Base-by-base conservation (phyloP, 1,140 invertebrate species). In the Holotrichia oblita region DNA sequence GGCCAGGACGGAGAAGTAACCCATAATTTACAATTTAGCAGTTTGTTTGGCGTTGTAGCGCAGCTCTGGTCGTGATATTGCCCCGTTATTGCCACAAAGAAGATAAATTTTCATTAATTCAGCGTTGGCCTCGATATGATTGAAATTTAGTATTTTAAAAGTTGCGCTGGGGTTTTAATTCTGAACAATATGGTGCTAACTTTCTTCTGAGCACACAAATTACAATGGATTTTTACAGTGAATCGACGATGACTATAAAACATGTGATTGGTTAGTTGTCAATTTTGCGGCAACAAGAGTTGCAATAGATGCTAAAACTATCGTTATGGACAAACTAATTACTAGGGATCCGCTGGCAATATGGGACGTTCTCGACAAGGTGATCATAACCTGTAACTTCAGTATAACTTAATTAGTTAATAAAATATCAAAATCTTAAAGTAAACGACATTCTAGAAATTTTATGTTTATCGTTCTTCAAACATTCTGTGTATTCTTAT, bases 11-110 rank as follows among this genome's bases (percentile, higher is more conserved):
- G 27, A 34, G 27, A 4, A 14, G 14, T 48, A 55, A 55, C 48
- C 48, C 48, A 55, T 55, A 55, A 55, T 55, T 55, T 55, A 55
- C 48, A 55, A 55, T 55, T 55, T 55, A 55, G n/a, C 48, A 55
- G 48, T 55, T 55, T 55, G 14, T 55, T 55, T 55, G n/a, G 48
- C 48, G 48, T 55, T 55, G 48, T n/a, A 17, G 48, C 48, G 48
- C n/a, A 3, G 48, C 48, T 17, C 17, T 14, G 48, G 48, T 17
- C 48, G 14, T 17, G 48, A 55, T 55, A 55, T 55, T 55, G 48
- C 14, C 48, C 14, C 14, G 48, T 55, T 55, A 55, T 17, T 55
- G 48, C 48, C 48, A 55, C 48, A n/a, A 55, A 17, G 48, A 55
- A 55, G n/a, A 55, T 55, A 55, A 55, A 55, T 55, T 55, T n/a